phyloP scores from a whole-genome alignment of 2,888 invertebrate species.

The Athetis lepigone region DNA sequence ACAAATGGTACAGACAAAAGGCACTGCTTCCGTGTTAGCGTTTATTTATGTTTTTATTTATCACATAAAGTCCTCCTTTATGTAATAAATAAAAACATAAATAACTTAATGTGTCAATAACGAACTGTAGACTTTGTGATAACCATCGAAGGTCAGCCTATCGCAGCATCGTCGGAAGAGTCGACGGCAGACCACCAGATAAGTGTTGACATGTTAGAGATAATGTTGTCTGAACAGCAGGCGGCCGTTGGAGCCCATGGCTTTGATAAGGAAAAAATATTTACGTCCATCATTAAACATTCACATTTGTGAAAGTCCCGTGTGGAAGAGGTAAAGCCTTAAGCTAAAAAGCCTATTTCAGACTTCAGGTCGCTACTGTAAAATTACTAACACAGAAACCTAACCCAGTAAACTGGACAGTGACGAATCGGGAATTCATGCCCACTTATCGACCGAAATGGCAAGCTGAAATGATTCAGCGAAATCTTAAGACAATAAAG shows the following conservation, averaged over 20 bases:
- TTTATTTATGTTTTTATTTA: too few species aligned
- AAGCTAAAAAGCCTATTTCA: not conserved
- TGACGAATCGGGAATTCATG: not conserved
- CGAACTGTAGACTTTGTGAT: conserved; percentile 21
- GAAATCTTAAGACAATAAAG: not conserved
- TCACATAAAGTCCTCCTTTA: too few species aligned
- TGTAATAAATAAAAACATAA: conserved; percentile 12
- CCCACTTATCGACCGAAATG: too few species aligned
- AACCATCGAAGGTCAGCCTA: conserved; percentile 51
- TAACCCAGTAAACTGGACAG: not conserved
- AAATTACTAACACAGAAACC: not conserved
- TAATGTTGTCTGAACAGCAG: conserved; percentile 10
- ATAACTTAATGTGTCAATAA: conserved; percentile 27
- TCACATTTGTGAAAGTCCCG: too few species aligned
- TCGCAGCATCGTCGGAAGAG: conserved; percentile 35
- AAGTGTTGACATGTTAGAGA: conserved; percentile 30
- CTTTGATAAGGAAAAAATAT: conserved; percentile 10
- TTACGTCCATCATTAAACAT: too few species aligned
- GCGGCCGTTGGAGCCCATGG: conserved; percentile 2
- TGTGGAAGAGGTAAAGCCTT: too few species aligned
- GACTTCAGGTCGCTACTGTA: not conserved
- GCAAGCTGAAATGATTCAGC: conserved; percentile 9
- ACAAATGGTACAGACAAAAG: too few species aligned
- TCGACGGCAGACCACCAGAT: conserved; percentile 26
- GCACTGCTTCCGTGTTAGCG: too few species aligned